Conservation (phyloP, 2,888 invertebrate genomes). For the Calameuta filiformis region DNA sequence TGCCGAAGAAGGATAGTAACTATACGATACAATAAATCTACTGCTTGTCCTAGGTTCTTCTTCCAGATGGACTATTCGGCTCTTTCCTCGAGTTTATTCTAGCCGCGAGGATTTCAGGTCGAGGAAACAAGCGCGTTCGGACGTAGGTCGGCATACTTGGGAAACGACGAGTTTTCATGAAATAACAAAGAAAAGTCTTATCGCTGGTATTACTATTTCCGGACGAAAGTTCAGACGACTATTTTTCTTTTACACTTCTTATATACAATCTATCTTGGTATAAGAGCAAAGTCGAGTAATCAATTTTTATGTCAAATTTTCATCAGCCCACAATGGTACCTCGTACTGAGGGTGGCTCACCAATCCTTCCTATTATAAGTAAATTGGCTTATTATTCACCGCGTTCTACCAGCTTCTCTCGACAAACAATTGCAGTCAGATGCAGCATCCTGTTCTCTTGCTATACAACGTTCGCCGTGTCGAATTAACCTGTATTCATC, state of each 20-base stretch:
- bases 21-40: neutral
- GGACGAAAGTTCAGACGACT: neutral
- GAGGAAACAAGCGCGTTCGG: neutral
- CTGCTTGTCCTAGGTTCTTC: neutral
- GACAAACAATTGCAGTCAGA: constrained; percentile 41
- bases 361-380: constrained; percentile 6
- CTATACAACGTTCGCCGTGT: constrained; percentile 31
- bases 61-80: neutral
- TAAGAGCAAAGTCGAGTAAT: neutral
- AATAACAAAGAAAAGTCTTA: neutral
- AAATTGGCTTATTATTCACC: constrained; percentile 52
- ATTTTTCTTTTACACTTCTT: neutral
- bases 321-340: neutral
- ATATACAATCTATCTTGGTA: neutral
- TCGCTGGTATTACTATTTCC: neutral
- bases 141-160: neutral
- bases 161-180: neutral
- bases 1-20: neutral
- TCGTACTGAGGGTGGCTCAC: neutral
- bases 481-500: constrained; percentile 30
- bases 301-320: neutral
- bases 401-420: constrained; percentile 8
- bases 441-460: constrained; percentile 36
- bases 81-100: neutral
- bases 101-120: neutral